These are phyloP conservation scores for Peromyscus attwateri DNA, from an alignment of 2,797 vertebrate species.

Conservation along the genomic window DNA sequence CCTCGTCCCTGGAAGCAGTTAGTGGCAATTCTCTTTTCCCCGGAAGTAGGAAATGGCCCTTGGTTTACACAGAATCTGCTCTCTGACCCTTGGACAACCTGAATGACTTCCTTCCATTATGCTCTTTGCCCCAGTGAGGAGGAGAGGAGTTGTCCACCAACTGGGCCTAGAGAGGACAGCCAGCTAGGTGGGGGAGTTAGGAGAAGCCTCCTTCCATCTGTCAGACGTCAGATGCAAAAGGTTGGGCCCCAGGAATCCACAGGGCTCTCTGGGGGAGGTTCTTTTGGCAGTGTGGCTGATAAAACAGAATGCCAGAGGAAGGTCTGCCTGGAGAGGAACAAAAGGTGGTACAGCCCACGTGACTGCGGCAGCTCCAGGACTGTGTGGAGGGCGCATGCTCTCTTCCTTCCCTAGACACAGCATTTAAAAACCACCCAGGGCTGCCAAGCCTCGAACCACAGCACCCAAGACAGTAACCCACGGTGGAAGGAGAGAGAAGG, in stretches of 20 bases:
- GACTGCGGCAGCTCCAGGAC: fast-evolving
- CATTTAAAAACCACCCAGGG: not conserved
- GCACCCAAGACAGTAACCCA: not conserved
- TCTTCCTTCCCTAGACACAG: not conserved
- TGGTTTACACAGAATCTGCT: slow-evolving; percentile 39
- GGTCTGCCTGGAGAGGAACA: not conserved
- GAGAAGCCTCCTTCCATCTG: not conserved
- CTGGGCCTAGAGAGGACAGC: not conserved
- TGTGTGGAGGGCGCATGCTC: not conserved
- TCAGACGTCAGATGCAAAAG: fast-evolving
- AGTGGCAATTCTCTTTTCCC: not conserved
- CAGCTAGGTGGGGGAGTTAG: not conserved
- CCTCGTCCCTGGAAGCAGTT: not conserved
- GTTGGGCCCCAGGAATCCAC: not conserved
- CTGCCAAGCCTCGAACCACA: not conserved
- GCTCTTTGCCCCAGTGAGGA: not conserved
- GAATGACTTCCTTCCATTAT: not conserved
- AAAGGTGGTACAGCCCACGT: not conserved
- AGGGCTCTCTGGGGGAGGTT: not conserved
- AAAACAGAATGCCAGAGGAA: not conserved
- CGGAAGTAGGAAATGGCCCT: slow-evolving; percentile 55
- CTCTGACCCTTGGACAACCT: slow-evolving; percentile 18
- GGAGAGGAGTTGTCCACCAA: not conserved
- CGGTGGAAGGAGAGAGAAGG: not conserved
- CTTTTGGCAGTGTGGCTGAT: not conserved